These are phyloP conservation scores for Lordiphosa stackelbergi DNA, from an alignment of 1,140 invertebrate species.

Conservation along the genomic window DNA sequence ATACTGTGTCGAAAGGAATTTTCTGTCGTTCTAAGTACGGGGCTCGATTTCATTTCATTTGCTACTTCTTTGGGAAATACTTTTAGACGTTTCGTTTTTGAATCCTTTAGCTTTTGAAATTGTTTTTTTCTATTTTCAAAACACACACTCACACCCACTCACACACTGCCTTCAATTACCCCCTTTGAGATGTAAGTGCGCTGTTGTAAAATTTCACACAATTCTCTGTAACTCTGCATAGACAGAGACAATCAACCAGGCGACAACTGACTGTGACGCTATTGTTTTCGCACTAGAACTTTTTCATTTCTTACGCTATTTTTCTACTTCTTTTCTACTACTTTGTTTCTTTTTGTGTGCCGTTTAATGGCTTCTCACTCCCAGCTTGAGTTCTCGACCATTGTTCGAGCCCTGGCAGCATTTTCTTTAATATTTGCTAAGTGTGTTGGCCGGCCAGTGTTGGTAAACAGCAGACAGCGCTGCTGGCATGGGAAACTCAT, in stretches of 20 bases:
- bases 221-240: background rate
- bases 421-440: conserved; percentile 33
- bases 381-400: conserved; percentile 53
- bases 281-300: conserved; percentile 48
- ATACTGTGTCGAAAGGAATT: too few species aligned
- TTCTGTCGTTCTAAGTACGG: too few species aligned
- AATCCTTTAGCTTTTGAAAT: too few species aligned
- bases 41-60: too few species aligned
- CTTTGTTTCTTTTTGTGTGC: conserved; percentile 26
- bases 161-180: too few species aligned
- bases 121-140: too few species aligned
- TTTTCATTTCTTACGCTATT: conserved; percentile 19
- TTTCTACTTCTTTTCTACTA: conserved; percentile 21
- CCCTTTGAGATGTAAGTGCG: background rate
- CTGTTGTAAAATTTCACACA: conserved; percentile 12
- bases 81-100: too few species aligned
- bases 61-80: too few species aligned
- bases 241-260: conserved; percentile 14
- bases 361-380: conserved; percentile 61
- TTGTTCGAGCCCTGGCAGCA: conserved; percentile 44
- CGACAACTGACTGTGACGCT: conserved; percentile 35
- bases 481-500: conserved; percentile 15
- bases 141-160: too few species aligned
- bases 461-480: conserved; percentile 37
- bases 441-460: conserved; percentile 35